Base-by-base conservation (phyloP, 2,888 invertebrate species). In the Amphipoea lucens region DNA sequence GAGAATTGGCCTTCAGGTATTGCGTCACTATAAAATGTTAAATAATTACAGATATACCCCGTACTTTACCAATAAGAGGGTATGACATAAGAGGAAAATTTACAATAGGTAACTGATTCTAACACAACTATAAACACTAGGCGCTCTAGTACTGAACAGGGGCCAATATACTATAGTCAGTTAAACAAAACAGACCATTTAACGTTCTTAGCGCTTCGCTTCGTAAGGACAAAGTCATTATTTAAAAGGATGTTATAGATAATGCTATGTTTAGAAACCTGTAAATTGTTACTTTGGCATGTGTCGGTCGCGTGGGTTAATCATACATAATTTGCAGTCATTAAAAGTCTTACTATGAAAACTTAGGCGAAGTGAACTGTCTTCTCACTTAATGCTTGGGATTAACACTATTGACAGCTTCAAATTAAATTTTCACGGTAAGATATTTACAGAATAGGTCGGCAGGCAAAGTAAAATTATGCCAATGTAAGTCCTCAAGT, bases 161-260 rank as follows among this genome's bases (percentile, higher is more conserved):
- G 54, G 88, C 67, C 78, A 82, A 77, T 82, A 76, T 69, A 68
- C 82, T 75, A 68, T 70, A 74, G 17, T 67, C 66, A 75, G 65
- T 62, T 78, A 76, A 74, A 78, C 51, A 87, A 74, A 85, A 86
- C 76, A 74, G 57, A 60, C 17, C 71, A 76, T 74, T 85, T 80
- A 84, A 67, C 87, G 14, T 48, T 75, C 17, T 87, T 78, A 88
- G 78, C 82, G 45, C 42, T 48, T 66, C 3, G 12, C 36, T 67
- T 67, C 65, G 51, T 63, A 69, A 74, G 48, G 54, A 42, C 67
- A 63, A 63, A 75, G 65, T 51, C 17, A 40, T 36, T 63, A 54
- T 72, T 66, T 48, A 57, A 57, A 72, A 71, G 12, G 20, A 74
- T 79, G 51, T 62, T 29, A 42, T 36, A 78, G 76, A 73, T 77